These are phyloP conservation scores for Isichthys henryi DNA, from an alignment of 2,113 vertebrate species.

Conservation along the genomic window DNA sequence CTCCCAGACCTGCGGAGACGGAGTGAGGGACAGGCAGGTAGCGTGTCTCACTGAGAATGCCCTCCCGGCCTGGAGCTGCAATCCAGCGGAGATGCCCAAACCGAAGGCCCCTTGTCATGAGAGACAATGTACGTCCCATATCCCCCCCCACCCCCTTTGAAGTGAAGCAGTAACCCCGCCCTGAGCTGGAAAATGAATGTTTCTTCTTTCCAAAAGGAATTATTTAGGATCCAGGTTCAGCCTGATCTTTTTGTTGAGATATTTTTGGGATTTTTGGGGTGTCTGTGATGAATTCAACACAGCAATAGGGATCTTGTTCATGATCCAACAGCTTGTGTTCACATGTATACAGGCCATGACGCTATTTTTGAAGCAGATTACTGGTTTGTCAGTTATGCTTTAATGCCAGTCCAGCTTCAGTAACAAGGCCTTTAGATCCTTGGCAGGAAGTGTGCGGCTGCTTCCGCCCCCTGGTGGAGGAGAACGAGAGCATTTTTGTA, in stretches of 20 bases:
- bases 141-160: not conserved
- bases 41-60: conserved; percentile 68
- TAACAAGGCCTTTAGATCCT: not conserved
- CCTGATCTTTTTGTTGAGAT: not conserved
- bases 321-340: not conserved
- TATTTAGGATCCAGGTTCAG: not conserved
- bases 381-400: not conserved
- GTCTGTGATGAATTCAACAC: not conserved
- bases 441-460: not conserved
- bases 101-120: conserved; percentile 66
- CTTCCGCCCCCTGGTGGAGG: not conserved
- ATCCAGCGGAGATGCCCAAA: conserved; percentile 68
- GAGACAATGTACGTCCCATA: conserved; percentile 70
- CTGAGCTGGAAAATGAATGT: not conserved
- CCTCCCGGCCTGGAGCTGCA: conserved; percentile 68
- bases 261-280: not conserved
- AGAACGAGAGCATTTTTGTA: not conserved
- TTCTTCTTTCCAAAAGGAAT: not conserved
- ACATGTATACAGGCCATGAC: not conserved
- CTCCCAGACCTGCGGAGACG: conserved; percentile 79
- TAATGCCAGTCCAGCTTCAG: not conserved
- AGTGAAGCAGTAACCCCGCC: not conserved
- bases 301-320: not conserved
- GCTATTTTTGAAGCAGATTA: not conserved
- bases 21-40: conserved; percentile 71